Base-by-base conservation (phyloP, 2,888 invertebrate genomes). In the Conops quadrifasciatus region DNA sequence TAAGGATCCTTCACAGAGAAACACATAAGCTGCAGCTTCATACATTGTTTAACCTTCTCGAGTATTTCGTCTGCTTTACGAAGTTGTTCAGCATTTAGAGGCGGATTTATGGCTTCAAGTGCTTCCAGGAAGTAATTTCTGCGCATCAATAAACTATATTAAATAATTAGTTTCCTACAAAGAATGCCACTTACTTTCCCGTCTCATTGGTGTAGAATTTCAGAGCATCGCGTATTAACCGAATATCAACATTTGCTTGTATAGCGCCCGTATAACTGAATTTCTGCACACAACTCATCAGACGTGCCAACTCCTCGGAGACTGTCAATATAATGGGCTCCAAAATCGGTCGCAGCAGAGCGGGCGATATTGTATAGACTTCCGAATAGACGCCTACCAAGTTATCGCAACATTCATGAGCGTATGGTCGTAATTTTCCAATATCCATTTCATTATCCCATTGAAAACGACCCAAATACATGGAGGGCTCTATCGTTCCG, bases 401-500 rank as follows among this genome's bases (percentile, higher is more conserved):
- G 84, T 94, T 94, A 76, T 93, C 93, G 66, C 94, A 90, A 76
- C 94, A 93, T 85, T 94, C 94, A 83, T 94, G 96, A 28, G 95
- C 93, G 81, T 97, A 98, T 0, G 94, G 94, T 66, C 94, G 88
- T 15, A 96, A 89, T 82, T 94, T 94, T 5, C 89, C 90, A 0
- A 94, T 92, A 64, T 91, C 88, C 65, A 91, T 89, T 77, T 93
- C 92, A 0, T 91, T 90, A 79, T 93, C 92, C 91, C 96, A 94
- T 81, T 93, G 93, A 82, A 96, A 94, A 71, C 92, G 89, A 0
- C 96, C 96, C 81, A 94, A 89, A 85, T 97, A 97, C 96, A 98
- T 97, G 74, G 95, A 95, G 7, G 95, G 95, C 85, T 98, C 97
- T 75, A 98, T 96, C 7, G 94, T 94, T n/a, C 96, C 97, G 28